Evolutionary conservation across 2,797 vertebrate species (phyloP).

Genomic region (Loris lydekkerianus): DNA sequence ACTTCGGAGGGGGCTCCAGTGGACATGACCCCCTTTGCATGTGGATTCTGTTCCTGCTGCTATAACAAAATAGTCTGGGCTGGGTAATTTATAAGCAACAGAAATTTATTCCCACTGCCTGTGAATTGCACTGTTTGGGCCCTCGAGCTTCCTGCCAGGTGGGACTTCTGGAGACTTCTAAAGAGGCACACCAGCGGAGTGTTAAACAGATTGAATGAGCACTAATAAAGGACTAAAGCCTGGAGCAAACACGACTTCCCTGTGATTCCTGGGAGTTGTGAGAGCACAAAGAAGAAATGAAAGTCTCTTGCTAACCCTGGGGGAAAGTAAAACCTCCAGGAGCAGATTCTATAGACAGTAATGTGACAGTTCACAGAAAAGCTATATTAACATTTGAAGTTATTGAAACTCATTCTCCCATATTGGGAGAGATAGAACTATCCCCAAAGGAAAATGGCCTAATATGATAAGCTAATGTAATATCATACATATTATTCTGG

Average conservation of each 20-base stretch:
- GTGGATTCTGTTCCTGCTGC: too few species aligned
- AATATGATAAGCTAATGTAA: background rate
- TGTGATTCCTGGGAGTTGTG: background rate
- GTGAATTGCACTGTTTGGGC: background rate
- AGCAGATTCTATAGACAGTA: background rate
- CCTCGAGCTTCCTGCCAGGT: background rate
- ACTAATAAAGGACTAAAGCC: conserved; percentile 24
- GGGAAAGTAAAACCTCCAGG: conserved; percentile 23
- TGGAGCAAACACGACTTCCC: background rate
- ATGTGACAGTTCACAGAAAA: background rate
- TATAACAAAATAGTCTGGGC: too few species aligned
- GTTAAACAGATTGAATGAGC: background rate
- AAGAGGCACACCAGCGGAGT: background rate
- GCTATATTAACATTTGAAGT: background rate
- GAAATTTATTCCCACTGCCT: too few species aligned
- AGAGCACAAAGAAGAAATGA: conserved; percentile 14
- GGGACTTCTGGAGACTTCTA: background rate
- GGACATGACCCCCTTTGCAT: background rate
- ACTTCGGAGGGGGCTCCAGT: background rate
- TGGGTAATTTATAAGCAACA: too few species aligned
- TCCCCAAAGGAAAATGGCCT: background rate
- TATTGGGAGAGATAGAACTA: background rate
- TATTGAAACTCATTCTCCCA: conserved; percentile 1
- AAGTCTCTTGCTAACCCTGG: background rate
- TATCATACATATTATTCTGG: background rate